Evolutionary conservation across 53 echinoderm and acorn worm genomes (phyloP), one percentile per base, ranked within the genome.

Genomic region (Holothuria leucospilota): DNA sequence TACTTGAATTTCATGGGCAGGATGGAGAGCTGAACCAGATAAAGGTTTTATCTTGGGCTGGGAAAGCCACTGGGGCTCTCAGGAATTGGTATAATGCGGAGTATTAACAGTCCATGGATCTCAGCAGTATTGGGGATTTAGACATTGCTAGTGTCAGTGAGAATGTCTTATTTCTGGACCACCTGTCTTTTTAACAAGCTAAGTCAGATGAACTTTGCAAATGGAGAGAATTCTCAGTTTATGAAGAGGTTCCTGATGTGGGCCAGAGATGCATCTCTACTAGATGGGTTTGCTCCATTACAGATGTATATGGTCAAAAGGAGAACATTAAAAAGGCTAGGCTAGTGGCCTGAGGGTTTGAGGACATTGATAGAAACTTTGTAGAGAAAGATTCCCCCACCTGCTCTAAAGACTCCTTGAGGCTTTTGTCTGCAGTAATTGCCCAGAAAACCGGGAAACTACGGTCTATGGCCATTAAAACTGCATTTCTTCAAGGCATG

Each of bases 201-300:
- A 75, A 75, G 51, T 6, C 6, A 20, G 77, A 75, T 42, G 77
- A 75, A 75, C 52, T 75, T 21, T 13, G 40, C 4, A 75, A 75
- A 24, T 75, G 77, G 77, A 75, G 51, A 52, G 77, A 46, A 42
- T 75, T 75, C 49, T n/a, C n/a, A 39, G 72, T 72, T 13, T 72
- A 72, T 41, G 42, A 13, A 39, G 72, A 39, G 21, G 77, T 77
- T 25, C 77, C 58, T 24, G 28, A 77, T 77, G 51, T 77, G n/a
- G 77, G 77, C 6, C 77, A 77, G 20, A 77, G 51, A 53, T 51
- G 77, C 24, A 24, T 51, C 28, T 77, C 77, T n/a, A 53, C 77
- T 2, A 40, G 77, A 20, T 52, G 53, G 77, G 27, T 75, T 27
- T 75, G 77, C 42, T 40, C 77, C 8, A 27, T 75, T 51, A 75